Evolutionary conservation across 2,797 vertebrate species (phyloP).

Genomic region (Molossus molossus): DNA sequence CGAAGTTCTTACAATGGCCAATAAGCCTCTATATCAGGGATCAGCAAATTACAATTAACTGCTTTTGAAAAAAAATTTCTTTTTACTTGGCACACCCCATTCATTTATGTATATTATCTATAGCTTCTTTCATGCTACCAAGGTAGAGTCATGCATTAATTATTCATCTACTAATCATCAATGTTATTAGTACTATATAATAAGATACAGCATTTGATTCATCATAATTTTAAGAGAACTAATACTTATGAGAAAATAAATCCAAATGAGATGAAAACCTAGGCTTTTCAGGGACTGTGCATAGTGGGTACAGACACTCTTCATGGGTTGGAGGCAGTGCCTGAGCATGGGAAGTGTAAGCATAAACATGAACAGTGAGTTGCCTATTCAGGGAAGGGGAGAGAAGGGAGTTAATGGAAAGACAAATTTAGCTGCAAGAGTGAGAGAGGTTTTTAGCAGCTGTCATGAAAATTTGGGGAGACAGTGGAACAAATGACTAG

Average conservation of each 20-base stretch:
- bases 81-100: neutral
- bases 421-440: neutral
- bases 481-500: slow-evolving; percentile 6
- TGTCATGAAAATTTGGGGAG: neutral
- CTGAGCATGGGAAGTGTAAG: neutral
- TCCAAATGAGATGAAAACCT: neutral
- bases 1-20: neutral
- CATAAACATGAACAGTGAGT: neutral
- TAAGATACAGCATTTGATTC: neutral
- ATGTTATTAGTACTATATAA: neutral
- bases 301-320: neutral
- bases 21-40: neutral
- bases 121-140: neutral
- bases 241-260: slow-evolving; percentile 19
- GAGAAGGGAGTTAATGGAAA: neutral
- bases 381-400: neutral
- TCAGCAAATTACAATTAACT: neutral
- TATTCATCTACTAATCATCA: slow-evolving; percentile 39
- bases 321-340: neutral
- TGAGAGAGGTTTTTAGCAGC: neutral
- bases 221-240: slow-evolving; percentile 1
- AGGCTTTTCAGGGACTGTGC: neutral
- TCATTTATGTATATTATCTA: neutral
- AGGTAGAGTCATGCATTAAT: neutral
- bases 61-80: neutral